phyloP scores from a whole-genome alignment of 2,113 vertebrate genomes.

The Phyllostomus discolor region DNA sequence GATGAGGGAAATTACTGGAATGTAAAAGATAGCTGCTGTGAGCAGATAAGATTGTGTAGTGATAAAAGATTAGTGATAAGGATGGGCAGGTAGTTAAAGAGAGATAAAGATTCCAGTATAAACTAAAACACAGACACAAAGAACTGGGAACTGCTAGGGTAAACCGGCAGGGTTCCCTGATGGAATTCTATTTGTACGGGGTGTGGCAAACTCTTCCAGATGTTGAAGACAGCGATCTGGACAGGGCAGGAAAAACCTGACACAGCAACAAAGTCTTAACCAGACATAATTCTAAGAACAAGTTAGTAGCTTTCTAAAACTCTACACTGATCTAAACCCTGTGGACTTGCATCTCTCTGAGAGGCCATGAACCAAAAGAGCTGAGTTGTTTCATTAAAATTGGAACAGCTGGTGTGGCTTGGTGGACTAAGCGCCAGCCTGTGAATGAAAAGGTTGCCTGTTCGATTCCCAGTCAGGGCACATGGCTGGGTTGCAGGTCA shows the following conservation, averaged over 20 bases:
- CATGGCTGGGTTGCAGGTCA: too few species aligned
- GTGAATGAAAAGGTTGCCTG: too few species aligned
- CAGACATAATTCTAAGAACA: conserved; percentile 26
- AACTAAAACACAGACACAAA: neutral
- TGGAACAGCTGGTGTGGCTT: neutral
- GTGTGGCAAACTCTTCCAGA: neutral
- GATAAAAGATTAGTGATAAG: neutral
- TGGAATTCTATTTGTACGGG: neutral
- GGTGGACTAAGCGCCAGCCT: too few species aligned
- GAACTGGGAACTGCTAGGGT: neutral
- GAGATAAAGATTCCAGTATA: neutral
- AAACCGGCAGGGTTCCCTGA: neutral
- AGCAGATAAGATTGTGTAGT: neutral
- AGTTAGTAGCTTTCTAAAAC: neutral
- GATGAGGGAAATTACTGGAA: neutral
- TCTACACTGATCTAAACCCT: neutral
- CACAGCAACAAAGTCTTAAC: neutral
- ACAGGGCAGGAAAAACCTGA: conserved; percentile 20
- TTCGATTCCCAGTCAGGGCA: too few species aligned
- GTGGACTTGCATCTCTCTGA: neutral
- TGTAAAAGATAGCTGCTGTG: neutral
- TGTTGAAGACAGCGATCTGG: neutral
- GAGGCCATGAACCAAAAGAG: neutral
- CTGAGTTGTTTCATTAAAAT: neutral
- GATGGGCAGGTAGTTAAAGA: neutral